Evolutionary conservation across 2,888 invertebrate genomes (phyloP), one percentile per base, ranked within the genome.

Genomic region (Acanthosepion esculentum): DNA sequence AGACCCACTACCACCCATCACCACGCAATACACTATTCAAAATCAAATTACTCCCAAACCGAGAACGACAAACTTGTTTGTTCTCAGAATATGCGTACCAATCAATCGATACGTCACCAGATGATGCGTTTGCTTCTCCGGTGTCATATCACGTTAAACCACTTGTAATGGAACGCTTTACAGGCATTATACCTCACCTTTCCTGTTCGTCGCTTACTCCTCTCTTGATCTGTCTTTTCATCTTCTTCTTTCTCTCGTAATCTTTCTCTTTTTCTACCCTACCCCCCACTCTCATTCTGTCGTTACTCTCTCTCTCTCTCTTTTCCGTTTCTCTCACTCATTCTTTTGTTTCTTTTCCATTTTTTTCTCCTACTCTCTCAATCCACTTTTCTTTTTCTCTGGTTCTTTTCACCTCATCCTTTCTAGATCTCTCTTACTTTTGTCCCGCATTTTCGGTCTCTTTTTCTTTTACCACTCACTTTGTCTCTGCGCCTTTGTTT

Each of bases 401-500:
- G 2, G 12, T 29, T 29, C 1, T 78, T n/a, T 8, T 29, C n/a
- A 26, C 10, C 29, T 26, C 0, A 8, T 26, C 10, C 29, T 29
- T 29, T 8, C 23, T 26, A 5, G 1, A 29, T 10, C 29, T n/a
- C 29, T 8, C 26, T 26, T 78, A 23, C 7, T 26, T 29, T 26
- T 78, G 4, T 78, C 7, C 26, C 10, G 5, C 29, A 26, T 8
- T 78, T 26, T 29, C 78, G 18, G 18, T n/a, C 29, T 29, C 29
- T 8, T n/a, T 29, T 78, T 26, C n/a, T 8, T 12, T n/a, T n/a
- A n/a, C n/a, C 29, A 8, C 29, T 26, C 26, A 0, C 26, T 15
- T 64, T 8, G 26, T 0, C 8, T 8, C 23, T 3, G 2, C 8
- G 10, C 26, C 0, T 5, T 29, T 7, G 10, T 10, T 33, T 4